Conservation (phyloP, 2,113 vertebrate species). For the Pseudopodoces humilis region DNA sequence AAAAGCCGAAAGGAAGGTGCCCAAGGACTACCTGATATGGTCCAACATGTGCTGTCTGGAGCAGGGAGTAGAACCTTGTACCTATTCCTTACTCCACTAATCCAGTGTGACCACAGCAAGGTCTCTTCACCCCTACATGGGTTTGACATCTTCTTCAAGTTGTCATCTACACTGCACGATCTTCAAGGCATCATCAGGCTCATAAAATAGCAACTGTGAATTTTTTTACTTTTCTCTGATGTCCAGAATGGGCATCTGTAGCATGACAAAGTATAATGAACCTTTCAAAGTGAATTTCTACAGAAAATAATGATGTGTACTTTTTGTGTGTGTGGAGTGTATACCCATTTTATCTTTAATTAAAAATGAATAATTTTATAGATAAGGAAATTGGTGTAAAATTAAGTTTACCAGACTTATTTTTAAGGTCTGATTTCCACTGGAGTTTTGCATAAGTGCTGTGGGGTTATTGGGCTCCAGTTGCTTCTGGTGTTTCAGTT, state of each 20-base stretch:
- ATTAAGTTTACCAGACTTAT: neutral
- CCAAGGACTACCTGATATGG: neutral
- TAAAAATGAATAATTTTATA: neutral
- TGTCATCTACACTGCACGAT: neutral
- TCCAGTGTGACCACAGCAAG: neutral
- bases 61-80: neutral
- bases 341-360: neutral
- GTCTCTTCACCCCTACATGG: neutral
- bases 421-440: neutral
- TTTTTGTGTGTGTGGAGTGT: neutral
- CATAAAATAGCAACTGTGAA: neutral
- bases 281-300: neutral
- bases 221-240: neutral
- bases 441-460: neutral
- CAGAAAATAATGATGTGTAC: neutral
- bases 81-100: neutral
- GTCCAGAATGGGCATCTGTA: neutral
- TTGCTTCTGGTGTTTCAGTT: neutral
- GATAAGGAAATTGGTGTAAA: neutral
- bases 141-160: neutral
- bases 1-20: neutral
- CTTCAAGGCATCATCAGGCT: neutral
- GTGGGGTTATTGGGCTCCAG: neutral
- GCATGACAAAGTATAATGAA: neutral
- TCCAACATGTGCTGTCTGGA: neutral